These are phyloP conservation scores for Naja naja DNA, from an alignment of 2,113 vertebrate genomes.

Conservation along the genomic window DNA sequence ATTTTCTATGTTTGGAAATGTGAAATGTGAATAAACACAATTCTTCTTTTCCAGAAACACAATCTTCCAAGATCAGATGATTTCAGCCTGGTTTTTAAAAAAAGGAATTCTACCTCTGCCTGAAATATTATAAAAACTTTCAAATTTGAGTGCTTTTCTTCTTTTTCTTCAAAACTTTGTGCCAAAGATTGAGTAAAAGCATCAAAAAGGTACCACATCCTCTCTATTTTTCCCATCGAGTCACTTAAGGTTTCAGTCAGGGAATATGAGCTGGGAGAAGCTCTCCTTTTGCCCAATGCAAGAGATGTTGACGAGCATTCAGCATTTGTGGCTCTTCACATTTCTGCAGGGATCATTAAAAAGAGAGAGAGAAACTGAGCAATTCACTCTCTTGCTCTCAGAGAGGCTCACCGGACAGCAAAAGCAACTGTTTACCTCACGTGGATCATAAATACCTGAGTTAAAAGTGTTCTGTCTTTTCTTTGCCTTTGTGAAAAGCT, in stretches of 20 bases:
- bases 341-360: not conserved
- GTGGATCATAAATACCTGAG: constrained; percentile 61
- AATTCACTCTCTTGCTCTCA: not conserved
- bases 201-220: not conserved
- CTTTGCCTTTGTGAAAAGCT: constrained; percentile 80
- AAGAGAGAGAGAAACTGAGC: no score
- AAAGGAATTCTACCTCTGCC: accelerated
- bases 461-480: constrained; percentile 65
- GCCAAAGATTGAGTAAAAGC: not conserved
- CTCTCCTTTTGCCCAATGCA: not conserved
- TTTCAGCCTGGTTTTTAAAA: not conserved
- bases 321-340: constrained; percentile 1
- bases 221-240: not conserved
- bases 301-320: not conserved
- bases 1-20: not conserved
- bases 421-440: constrained; percentile 61
- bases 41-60: not conserved
- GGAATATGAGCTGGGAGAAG: not conserved
- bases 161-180: not conserved
- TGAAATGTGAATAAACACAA: not conserved
- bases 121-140: not conserved
- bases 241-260: constrained; percentile 2
- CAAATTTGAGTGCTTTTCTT: not conserved
- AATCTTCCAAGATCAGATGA: not conserved
- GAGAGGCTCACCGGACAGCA: constrained; percentile 3